phyloP scores from a whole-genome alignment of 1,140 invertebrate genomes.

The Brachionus koreanus region DNA sequence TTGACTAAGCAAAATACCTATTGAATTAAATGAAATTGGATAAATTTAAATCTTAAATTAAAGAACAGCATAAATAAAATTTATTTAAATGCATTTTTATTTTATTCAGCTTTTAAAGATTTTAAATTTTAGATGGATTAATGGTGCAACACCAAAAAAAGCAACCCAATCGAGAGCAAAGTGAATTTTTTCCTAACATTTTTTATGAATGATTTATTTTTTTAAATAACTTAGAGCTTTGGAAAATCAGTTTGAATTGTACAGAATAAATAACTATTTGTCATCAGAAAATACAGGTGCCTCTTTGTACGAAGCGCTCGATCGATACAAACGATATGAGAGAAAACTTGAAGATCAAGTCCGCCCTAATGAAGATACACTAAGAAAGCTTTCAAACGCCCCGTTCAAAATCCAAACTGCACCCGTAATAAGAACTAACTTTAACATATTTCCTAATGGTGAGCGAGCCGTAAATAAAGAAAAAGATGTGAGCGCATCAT shows the following conservation, averaged over 20 bases:
- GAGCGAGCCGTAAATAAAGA: neutral
- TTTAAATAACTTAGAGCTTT: slow-evolving; percentile 22
- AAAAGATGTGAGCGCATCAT: slow-evolving; percentile 9
- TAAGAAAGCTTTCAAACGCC: neutral
- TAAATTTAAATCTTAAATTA: no score
- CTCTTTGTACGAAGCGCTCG: slow-evolving; percentile 22
- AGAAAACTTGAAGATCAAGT: slow-evolving; percentile 33
- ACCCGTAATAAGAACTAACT: neutral
- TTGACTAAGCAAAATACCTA: no score
- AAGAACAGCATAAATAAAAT: no score
- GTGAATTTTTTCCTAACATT: neutral
- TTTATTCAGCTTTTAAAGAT: no score
- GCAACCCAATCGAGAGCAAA: neutral
- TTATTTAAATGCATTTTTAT: no score
- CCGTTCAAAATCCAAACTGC: neutral
- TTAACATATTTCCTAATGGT: neutral
- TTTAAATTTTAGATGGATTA: slow-evolving; percentile 60
- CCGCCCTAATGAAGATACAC: slow-evolving; percentile 19
- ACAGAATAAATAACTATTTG: neutral
- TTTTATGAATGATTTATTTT: neutral
- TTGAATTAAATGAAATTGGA: no score
- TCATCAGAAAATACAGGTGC: neutral
- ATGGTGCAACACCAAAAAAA: slow-evolving; percentile 62
- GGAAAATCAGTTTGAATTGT: slow-evolving; percentile 6
- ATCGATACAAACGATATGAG: slow-evolving; percentile 32